Percentiles rank a stretch among this genome's conserved stretches.
phyloP scores from a whole-genome alignment of 2,113 vertebrate genomes.

The Cyphomyrus discorhynchus region DNA sequence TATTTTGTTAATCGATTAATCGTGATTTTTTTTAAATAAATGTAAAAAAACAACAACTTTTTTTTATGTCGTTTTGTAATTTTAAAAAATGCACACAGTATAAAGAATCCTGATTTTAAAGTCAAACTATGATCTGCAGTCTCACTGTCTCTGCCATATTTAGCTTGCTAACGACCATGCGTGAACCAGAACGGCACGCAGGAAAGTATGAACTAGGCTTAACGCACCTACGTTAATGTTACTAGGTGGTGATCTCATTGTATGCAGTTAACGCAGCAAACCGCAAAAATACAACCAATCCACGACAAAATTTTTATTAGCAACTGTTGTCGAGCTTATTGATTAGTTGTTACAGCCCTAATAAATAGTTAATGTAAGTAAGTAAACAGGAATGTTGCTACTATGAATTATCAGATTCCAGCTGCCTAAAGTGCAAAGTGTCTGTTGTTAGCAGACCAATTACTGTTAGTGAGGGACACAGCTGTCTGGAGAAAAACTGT shows the following conservation, averaged over 20 bases:
- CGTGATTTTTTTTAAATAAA: background rate
- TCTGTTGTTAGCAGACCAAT: background rate
- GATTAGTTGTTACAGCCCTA: background rate
- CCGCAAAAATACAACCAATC: background rate
- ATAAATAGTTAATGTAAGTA: background rate
- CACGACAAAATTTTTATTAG: background rate
- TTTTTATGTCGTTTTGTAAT: background rate
- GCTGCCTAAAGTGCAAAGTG: background rate
- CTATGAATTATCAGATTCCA: background rate
- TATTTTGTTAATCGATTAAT: background rate
- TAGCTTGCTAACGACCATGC: background rate
- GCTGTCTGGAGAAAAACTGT: background rate
- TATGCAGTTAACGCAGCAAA: background rate
- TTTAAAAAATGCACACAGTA: background rate
- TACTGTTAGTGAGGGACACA: background rate
- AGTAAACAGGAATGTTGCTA: background rate
- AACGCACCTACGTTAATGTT: background rate
- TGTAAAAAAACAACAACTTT: too few species aligned
- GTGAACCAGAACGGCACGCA: too few species aligned
- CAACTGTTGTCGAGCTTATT: background rate
- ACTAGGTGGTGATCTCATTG: background rate
- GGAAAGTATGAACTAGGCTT: background rate
- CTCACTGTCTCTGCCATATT: background rate
- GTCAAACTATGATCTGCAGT: background rate
- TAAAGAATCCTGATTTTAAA: background rate